Base-by-base conservation (phyloP, 2,888 invertebrate genomes). In the Hipparchia sbordonii region DNA sequence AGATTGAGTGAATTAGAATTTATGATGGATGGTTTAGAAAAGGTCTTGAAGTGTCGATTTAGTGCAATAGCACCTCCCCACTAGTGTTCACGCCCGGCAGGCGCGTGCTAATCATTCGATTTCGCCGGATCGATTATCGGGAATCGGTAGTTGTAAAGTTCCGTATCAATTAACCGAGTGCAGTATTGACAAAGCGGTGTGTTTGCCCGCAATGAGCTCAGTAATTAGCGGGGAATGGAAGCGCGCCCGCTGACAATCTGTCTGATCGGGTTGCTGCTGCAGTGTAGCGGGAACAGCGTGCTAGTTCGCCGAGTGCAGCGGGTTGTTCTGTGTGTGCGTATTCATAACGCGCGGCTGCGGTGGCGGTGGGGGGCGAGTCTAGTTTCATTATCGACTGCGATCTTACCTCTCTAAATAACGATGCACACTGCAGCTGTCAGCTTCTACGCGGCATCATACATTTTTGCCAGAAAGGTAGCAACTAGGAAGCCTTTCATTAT, bases 161-260 rank as follows among this genome's bases (percentile, higher is more conserved):
- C 76, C 70, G 76, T 77, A 79, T 78, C 78, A 77, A 77, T 78
- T 76, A 77, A 77, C 75, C 72, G 76, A 76, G 76, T 77, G 74
- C 71, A 77, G 73, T 82, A 79, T 80, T 79, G 82, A 82, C 81
- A 80, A 79, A 81, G 81, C 79, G 78, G 74, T 76, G 77, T 79
- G 80, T 83, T 84, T 83, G 83, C 75, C 67, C 78, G 79, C 78
- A 80, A 82, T 82, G 82, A 82, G 81, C 77, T 80, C 77, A 78
- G 80, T 80, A 82, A 84, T 84, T 82, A 83, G 81, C 80, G 79
- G 77, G 78, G 79, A 80, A 82, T 82, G 81, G 80, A 78, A 77
- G 73, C 78, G 76, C 73, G 74, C 78, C 75, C 78, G 78, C 79
- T 77, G 74, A 75, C 80, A 80, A 81, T 83, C 83, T 81, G 77